These are phyloP conservation scores for Aurelia aurita complex sp. Pacific DNA, from an alignment of 30 jellyfish, hydroid and myxozoan species.

Conservation along the genomic window DNA sequence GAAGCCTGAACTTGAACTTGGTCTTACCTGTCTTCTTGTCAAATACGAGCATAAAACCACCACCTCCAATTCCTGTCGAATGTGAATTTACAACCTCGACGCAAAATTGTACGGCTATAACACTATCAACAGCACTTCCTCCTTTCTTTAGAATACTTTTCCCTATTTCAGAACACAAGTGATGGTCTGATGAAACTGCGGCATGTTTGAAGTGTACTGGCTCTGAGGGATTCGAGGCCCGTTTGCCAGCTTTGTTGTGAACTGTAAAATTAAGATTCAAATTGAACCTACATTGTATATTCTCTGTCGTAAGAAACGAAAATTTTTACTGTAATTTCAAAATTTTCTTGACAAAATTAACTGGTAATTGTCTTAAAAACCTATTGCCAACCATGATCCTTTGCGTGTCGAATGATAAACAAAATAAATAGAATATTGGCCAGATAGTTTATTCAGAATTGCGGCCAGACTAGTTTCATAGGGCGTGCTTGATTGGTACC, in stretches of 20 bases:
- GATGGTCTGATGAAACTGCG: slow-evolving; percentile 99
- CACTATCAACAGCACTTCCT: slow-evolving; percentile 98
- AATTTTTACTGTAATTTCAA: too few relatives aligned
- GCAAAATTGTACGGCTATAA: slow-evolving; percentile 91
- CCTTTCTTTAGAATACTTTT: slow-evolving; percentile 74
- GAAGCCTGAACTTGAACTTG: too few relatives aligned
- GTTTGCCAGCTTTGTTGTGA: slow-evolving; percentile 43
- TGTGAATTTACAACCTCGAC: slow-evolving; percentile 96
- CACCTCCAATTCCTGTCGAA: slow-evolving; percentile 99
- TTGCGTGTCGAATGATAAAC: too few relatives aligned
- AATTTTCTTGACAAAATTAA: too few relatives aligned
- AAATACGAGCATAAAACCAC: slow-evolving; percentile 96
- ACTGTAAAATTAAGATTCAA: neutral
- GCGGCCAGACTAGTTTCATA: too few relatives aligned
- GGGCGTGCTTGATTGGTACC: too few relatives aligned
- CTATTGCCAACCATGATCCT: too few relatives aligned
- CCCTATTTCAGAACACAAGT: slow-evolving; percentile 89
- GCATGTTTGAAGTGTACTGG: slow-evolving; percentile 82
- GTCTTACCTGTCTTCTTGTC: slow-evolving; percentile 83
- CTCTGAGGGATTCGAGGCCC: slow-evolving; percentile 27
- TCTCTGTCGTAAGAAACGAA: too few relatives aligned
- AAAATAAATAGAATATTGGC: too few relatives aligned
- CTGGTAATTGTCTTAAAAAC: too few relatives aligned
- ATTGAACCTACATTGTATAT: too few relatives aligned
- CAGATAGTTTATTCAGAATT: too few relatives aligned